phyloP scores from a whole-genome alignment of 2,113 vertebrate genomes.

The Petaurus breviceps region DNA sequence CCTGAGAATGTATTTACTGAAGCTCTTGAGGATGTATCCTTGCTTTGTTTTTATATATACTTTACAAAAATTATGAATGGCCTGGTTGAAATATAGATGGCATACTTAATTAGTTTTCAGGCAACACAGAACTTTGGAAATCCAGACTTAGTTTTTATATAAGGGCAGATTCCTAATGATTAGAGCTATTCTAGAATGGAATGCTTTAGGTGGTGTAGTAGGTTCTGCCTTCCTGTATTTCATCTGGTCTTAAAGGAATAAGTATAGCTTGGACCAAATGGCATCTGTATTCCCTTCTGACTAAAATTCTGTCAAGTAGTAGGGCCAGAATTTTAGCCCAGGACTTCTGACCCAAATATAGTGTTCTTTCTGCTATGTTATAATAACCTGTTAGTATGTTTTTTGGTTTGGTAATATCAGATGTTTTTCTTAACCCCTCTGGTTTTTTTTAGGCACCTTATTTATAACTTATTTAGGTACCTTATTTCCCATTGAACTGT shows the following conservation, averaged over 20 bases:
- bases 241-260: background rate
- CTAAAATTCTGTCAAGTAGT: background rate
- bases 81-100: background rate
- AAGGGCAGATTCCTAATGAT: background rate
- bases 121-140: background rate
- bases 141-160: background rate
- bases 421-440: background rate
- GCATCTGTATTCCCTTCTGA: background rate
- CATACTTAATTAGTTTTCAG: background rate
- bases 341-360: background rate
- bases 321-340: background rate
- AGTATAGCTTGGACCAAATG: background rate
- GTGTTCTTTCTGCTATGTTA: background rate
- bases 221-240: background rate
- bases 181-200: background rate
- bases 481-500: background rate
- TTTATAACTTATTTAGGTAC: background rate
- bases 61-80: background rate
- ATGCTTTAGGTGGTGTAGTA: background rate
- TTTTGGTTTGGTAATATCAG: background rate
- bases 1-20: background rate
- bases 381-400: background rate
- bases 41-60: background rate
- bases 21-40: background rate
- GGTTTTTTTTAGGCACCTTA: background rate